Conservation (phyloP, 1,140 invertebrate species). For the Zaprionus gabonicus region DNA sequence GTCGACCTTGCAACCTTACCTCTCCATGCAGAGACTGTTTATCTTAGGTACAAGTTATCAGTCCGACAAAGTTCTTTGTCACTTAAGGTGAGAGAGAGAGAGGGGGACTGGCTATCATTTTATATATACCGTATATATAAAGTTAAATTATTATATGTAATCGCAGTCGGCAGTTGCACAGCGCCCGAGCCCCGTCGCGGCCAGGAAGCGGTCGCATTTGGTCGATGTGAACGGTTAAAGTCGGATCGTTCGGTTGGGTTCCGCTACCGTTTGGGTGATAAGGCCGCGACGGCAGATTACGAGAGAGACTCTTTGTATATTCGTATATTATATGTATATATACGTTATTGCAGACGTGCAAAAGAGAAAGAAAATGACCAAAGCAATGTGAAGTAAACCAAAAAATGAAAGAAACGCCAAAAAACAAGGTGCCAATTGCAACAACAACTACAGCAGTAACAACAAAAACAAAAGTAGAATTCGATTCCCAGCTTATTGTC, state of each 20-base stretch:
- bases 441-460: slow-evolving; percentile 34
- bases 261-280: slow-evolving; percentile 26
- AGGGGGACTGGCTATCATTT: slow-evolving; percentile 30
- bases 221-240: slow-evolving; percentile 28
- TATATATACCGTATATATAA: slow-evolving; percentile 15
- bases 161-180: slow-evolving; percentile 6
- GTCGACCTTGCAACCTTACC: neutral
- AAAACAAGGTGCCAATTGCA: slow-evolving; percentile 61
- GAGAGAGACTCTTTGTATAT: neutral
- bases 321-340: neutral
- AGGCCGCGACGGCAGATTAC: slow-evolving; percentile 15
- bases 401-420: slow-evolving; percentile 77
- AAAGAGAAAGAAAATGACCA: slow-evolving; percentile 12
- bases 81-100: slow-evolving; percentile 1
- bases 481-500: slow-evolving; percentile 5
- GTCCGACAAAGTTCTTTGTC: slow-evolving; percentile 12
- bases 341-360: neutral
- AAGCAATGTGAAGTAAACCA: slow-evolving; percentile 60
- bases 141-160: slow-evolving; percentile 30
- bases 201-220: slow-evolving; percentile 29
- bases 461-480: slow-evolving; percentile 34
- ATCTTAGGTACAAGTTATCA: neutral
- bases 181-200: neutral
- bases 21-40: neutral
- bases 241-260: slow-evolving; percentile 16